Base-by-base conservation (phyloP, 1,140 invertebrate species). In the Macrostomum lignano region DNA sequence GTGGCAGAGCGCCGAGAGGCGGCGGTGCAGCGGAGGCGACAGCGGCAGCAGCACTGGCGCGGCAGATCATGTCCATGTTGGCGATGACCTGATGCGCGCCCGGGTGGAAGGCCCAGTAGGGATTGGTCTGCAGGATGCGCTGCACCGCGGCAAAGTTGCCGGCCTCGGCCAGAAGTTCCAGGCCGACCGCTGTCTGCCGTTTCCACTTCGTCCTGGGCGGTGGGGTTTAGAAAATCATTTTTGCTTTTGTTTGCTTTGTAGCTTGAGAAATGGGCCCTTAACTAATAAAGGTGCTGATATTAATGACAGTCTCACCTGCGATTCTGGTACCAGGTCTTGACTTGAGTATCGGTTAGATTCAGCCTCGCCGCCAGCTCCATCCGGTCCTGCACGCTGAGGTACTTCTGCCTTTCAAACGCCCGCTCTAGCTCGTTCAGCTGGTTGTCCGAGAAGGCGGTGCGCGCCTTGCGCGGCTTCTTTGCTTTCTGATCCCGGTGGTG, bases 271-370 rank as follows among this genome's bases (percentile, higher is more conserved):
- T 17, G 15, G 24, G 24, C 11, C 17, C 20, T 37, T 17, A 31
- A 17, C 20, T 23, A 9, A 19, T 14, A 38, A 21, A 17, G 11
- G 13, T 41, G 40, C 15, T 29, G 31, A 36, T 43, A 35, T 1
- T 33, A 36, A 26, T 17, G 14, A 20, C 11, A 25, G 35, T 21
- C 66, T 64, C 55, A 91, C 81, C 86, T 71, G 66, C 86, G 67
- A 55, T 94, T 94, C 59, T 94, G 86, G 56, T 93, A 94, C 86
- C 86, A 94, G 36, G 86, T 94, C 58, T 94, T 94, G 43, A 94
- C 86, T 67, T 96, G 88, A 9, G 86, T 94, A 53, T 96, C 88
- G 6, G 77, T 84, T 17, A 96, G 65, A 38, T 78, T 77, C 22
- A 96, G 65, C 55, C 86, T 84, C 19, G 81, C 74, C 0, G 88